Conservation (phyloP, 2,113 vertebrate genomes). For the Thamnophis sirtalis region DNA sequence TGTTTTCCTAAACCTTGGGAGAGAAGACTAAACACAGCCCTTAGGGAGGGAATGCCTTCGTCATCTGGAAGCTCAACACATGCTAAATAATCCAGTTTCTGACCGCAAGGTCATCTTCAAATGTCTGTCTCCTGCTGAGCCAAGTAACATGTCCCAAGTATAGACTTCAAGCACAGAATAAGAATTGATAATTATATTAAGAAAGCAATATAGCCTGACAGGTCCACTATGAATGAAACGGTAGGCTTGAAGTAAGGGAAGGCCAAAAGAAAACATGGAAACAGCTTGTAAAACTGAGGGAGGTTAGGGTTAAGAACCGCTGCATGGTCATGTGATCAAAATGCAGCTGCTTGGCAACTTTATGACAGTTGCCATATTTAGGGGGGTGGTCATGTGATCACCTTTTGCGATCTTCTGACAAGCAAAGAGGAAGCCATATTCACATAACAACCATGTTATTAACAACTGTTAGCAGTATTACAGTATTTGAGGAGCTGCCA, state of each 20-base stretch:
- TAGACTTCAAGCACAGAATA: neutral
- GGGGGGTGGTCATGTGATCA: neutral
- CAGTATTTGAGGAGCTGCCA: neutral
- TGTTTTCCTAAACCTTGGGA: neutral
- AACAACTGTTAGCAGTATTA: neutral
- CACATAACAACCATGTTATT: neutral
- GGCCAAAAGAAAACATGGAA: neutral
- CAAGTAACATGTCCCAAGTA: neutral
- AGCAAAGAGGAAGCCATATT: neutral
- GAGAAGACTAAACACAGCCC: neutral
- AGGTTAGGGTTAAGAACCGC: neutral
- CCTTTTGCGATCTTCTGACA: neutral
- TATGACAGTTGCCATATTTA: neutral
- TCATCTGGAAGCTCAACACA: neutral
- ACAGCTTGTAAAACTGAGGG: neutral
- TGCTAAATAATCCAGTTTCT: neutral
- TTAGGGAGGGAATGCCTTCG: neutral
- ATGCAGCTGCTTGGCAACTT: neutral
- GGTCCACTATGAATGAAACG: neutral
- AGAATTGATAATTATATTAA: neutral
- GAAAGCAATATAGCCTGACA: neutral
- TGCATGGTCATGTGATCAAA: neutral
- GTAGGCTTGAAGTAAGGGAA: neutral
- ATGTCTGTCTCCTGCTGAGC: neutral
- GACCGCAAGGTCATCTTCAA: neutral